Evolutionary conservation across 2,888 invertebrate species (phyloP), one percentile per base, ranked within the genome.

Genomic region (Slavum lentiscoides): DNA sequence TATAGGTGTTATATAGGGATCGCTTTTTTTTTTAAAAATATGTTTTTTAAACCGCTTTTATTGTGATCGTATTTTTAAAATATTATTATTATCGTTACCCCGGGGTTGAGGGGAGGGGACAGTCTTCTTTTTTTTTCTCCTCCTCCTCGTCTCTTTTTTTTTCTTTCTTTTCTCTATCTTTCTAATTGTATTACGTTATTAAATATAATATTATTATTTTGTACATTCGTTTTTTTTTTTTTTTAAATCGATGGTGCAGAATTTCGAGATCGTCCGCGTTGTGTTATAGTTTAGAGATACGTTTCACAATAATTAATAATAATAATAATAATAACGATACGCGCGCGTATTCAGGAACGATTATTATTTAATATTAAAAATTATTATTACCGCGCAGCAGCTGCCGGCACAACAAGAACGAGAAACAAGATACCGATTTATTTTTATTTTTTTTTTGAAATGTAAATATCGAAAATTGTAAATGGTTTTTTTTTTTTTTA

Each of bases 61-160:
- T 72, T 72, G 80, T 80, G 80, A 80, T 80, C 39, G 66, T 80
- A 80, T 80, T 64, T 70, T 74, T 80, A 43, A 76, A 64, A 76
- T 68, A n/a, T n/a, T n/a, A n/a, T 43, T 43, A 9, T 43, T 76
- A 67, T 69, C 69, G 69, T 75, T 66, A 23, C 58, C 66, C 58
- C 21, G 17, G 17, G 19, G 75, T 1, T 30, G 1, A 4, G 30
- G 30, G 30, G 1, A 4, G 30, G 4, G 30, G 30, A 30, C 30
- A 30, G 30, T 30, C 30, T 30, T 30, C 30, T 30, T 75, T 58
- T 75, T 68, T 15, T 75, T 39, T 58, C 43, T 11, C 11, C 61
- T 13, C 74, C 39, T 13, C 37, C 59, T 13, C 1, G 37, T 19
- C 58, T 21, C 55, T 74, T 55, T 13, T 58, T 74, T 37, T 58